A percentile compares a stretch with the other conserved stretches of the same genome.
These are phyloP conservation scores for Leptocoma aspasia DNA, from an alignment of 2,113 vertebrate genomes.

Conservation along the genomic window DNA sequence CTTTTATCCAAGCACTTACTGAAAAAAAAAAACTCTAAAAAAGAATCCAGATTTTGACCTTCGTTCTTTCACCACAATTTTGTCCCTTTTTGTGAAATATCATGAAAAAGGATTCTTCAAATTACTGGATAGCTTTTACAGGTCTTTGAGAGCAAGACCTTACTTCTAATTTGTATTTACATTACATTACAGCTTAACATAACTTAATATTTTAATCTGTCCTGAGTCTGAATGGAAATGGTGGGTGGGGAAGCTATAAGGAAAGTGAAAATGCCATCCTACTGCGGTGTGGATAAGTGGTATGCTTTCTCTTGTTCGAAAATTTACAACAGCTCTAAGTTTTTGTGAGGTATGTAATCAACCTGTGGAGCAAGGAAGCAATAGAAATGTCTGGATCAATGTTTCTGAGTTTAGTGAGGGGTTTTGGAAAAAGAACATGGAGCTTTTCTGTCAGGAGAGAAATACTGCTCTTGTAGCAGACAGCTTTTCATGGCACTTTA, in stretches of 20 bases:
- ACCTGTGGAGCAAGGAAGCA: constrained; percentile 45
- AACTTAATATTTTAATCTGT: neutral
- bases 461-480: constrained; percentile 35
- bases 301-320: neutral
- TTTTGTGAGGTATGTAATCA: constrained; percentile 51
- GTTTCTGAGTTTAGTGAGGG: constrained; percentile 51
- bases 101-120: neutral
- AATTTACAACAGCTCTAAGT: constrained; percentile 43
- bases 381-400: constrained; percentile 61
- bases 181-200: neutral
- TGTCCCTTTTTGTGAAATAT: neutral
- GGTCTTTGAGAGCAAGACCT: neutral
- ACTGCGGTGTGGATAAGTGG: neutral
- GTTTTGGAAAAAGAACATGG: constrained; percentile 30
- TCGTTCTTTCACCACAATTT: neutral
- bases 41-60: neutral
- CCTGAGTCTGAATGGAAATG: neutral
- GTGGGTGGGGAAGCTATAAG: neutral
- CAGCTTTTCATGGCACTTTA: constrained; percentile 26
- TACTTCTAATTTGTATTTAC: neutral
- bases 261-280: neutral
- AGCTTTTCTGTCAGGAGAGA: constrained; percentile 47
- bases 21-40: neutral
- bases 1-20: neutral
- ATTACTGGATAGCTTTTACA: neutral